Evolutionary conservation across 2,113 vertebrate genomes (phyloP).

Genomic region (Eonycteris spelaea): DNA sequence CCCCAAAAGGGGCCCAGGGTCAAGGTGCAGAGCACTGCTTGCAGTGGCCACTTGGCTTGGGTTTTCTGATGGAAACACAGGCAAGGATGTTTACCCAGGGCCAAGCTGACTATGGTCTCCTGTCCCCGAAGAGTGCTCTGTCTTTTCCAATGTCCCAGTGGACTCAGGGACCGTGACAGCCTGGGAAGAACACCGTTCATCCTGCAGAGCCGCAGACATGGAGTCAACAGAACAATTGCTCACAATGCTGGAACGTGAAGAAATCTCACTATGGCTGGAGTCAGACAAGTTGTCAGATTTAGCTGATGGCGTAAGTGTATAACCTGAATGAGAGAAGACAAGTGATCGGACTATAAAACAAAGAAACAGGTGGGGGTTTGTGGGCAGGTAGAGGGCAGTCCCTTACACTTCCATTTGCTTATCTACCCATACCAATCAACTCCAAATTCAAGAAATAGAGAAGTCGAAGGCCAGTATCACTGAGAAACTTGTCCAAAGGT

Average conservation of each 20-base stretch:
- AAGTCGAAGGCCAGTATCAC: neutral
- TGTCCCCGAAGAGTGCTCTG: slow-evolving; percentile 71
- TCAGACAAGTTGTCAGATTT: slow-evolving; percentile 93
- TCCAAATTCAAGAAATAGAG: neutral
- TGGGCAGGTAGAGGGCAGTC: neutral
- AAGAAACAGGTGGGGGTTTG: neutral
- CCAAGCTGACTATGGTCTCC: slow-evolving; percentile 84
- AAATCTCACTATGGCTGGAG: slow-evolving; percentile 97
- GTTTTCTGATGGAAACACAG: neutral
- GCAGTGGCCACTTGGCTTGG: neutral
- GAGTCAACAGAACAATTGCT: slow-evolving; percentile 95
- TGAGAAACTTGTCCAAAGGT: neutral
- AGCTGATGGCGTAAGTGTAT: slow-evolving; percentile 84
- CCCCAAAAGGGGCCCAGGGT: neutral
- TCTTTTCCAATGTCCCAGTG: slow-evolving; percentile 63
- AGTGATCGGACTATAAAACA: neutral
- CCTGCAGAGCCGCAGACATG: slow-evolving; percentile 83
- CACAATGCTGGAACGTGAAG: slow-evolving; percentile 94
- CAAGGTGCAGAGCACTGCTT: neutral
- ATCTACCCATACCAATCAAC: neutral
- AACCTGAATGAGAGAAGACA: slow-evolving; percentile 81
- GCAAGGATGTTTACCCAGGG: slow-evolving; percentile 84
- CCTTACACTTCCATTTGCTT: neutral
- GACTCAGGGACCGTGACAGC: slow-evolving; percentile 77
- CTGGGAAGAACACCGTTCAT: slow-evolving; percentile 85